These are phyloP conservation scores for Ovibos moschatus DNA, from an alignment of 2,113 vertebrate species.

Conservation along the genomic window DNA sequence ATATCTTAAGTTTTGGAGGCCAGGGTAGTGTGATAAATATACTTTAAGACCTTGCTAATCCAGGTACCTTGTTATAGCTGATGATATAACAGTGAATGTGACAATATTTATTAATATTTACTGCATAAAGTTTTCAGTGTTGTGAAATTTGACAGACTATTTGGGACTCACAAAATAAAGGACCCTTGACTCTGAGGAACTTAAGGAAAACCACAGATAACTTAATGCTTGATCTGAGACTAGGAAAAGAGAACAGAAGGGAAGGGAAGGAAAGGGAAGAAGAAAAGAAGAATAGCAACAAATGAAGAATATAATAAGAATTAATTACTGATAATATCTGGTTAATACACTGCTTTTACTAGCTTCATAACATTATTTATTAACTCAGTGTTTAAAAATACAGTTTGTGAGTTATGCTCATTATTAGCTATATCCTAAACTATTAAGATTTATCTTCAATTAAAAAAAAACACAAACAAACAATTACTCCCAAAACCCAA, in stretches of 20 bases:
- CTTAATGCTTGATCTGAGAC: not conserved
- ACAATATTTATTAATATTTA: not conserved
- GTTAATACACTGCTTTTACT: not conserved
- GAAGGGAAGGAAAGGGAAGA: not conserved
- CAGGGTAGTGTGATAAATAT: not conserved
- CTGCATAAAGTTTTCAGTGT: not conserved
- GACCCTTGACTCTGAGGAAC: not conserved
- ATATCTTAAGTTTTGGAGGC: not conserved
- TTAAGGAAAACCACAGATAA: not conserved
- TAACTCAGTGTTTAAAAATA: not conserved
- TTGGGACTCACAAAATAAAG: not conserved
- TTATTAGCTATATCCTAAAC: not conserved
- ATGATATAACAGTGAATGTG: not conserved
- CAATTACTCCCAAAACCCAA: not conserved
- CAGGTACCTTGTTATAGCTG: not conserved
- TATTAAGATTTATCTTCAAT: not conserved
- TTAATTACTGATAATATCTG: not conserved
- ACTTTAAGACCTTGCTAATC: not conserved
- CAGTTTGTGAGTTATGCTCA: not conserved
- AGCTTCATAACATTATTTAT: not conserved
- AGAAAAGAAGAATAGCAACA: not conserved
- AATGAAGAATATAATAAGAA: not conserved
- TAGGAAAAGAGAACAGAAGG: not conserved
- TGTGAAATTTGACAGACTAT: not conserved
- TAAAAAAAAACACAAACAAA: not conserved